Percentiles rank a stretch among this genome's conserved stretches.
These are phyloP conservation scores for Gallinago nigripennis DNA, from an alignment of 2,797 vertebrate genomes.

Conservation along the genomic window DNA sequence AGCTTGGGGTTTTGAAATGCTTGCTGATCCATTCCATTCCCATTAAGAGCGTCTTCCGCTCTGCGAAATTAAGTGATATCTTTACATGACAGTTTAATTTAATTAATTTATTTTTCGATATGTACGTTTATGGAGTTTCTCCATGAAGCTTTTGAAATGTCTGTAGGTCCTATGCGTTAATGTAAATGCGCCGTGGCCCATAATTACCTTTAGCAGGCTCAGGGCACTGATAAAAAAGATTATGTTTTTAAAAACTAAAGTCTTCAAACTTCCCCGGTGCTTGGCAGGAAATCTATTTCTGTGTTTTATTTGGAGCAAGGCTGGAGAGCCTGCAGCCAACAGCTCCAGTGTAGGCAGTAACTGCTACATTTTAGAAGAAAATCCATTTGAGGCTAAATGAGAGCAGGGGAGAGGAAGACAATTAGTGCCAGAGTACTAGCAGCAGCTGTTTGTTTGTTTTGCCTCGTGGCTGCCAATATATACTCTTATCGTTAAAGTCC, in stretches of 20 bases:
- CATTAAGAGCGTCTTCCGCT: constrained; percentile 61
- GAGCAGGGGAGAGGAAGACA: constrained; percentile 43
- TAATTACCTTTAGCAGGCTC: constrained; percentile 68
- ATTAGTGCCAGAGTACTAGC: constrained; percentile 49
- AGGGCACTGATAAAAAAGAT: constrained; percentile 67
- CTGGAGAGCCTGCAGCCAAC: constrained; percentile 53
- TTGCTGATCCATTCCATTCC: constrained; percentile 67
- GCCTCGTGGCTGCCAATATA: constrained; percentile 49
- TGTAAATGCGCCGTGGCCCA: constrained; percentile 5
- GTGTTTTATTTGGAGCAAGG: constrained; percentile 69
- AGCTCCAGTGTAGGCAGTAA: constrained; percentile 43
- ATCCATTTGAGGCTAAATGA: constrained; percentile 44
- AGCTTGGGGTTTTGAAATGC: constrained; percentile 66
- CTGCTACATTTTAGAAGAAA: constrained; percentile 56
- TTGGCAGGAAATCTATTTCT: constrained; percentile 66
- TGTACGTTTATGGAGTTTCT: constrained; percentile 19
- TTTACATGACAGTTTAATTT: constrained; percentile 66
- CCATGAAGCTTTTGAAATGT: constrained; percentile 44
- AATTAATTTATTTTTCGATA: constrained; percentile 56
- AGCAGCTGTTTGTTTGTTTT: constrained; percentile 63
- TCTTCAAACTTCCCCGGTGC: constrained; percentile 44
- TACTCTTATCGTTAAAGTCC: constrained; percentile 45
- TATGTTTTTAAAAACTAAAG: constrained; percentile 59
- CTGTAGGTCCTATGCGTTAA: constrained; percentile 43
- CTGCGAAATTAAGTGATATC: constrained; percentile 61